A percentile compares a stretch with the other conserved stretches of the same genome.
phyloP scores from a whole-genome alignment of 2,797 vertebrate species.

The Gallinago nigripennis region DNA sequence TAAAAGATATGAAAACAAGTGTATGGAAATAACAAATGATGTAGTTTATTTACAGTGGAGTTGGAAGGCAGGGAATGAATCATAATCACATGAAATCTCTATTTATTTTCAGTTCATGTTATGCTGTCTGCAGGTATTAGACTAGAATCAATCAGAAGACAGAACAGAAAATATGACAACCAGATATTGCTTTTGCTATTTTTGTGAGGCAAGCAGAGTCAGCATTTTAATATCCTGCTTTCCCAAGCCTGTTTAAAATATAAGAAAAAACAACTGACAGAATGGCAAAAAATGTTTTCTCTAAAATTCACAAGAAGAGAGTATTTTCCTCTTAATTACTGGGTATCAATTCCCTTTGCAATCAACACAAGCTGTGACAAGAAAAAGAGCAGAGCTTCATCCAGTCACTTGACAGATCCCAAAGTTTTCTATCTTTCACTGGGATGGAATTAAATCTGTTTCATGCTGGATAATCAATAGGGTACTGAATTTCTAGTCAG shows the following conservation, averaged over 20 bases:
- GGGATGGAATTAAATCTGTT: not conserved
- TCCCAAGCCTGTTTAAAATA: not conserved
- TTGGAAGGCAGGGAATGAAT: not conserved
- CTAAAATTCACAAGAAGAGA: constrained; percentile 2
- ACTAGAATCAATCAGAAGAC: not conserved
- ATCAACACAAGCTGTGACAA: constrained; percentile 38
- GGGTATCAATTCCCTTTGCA: constrained; percentile 19
- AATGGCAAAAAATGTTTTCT: not conserved
- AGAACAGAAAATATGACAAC: not conserved
- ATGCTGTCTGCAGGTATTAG: constrained; percentile 4
- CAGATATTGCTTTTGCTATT: not conserved
- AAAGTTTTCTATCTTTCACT: not conserved
- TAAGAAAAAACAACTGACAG: not conserved
- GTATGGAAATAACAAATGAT: not conserved
- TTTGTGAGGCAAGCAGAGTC: not conserved
- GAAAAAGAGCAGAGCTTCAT: constrained; percentile 42
- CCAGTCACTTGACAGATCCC: not conserved
- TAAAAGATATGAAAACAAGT: not conserved
- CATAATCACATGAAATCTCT: not conserved
- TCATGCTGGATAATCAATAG: not conserved
- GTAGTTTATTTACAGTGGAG: not conserved
- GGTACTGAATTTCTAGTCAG: not conserved
- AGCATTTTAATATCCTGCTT: constrained; percentile 20
- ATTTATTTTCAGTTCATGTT: constrained; percentile 4
- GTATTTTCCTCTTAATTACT: constrained; percentile 1